Evolutionary conservation across 1,140 invertebrate genomes (phyloP).

Genomic region (Lithobius niger): DNA sequence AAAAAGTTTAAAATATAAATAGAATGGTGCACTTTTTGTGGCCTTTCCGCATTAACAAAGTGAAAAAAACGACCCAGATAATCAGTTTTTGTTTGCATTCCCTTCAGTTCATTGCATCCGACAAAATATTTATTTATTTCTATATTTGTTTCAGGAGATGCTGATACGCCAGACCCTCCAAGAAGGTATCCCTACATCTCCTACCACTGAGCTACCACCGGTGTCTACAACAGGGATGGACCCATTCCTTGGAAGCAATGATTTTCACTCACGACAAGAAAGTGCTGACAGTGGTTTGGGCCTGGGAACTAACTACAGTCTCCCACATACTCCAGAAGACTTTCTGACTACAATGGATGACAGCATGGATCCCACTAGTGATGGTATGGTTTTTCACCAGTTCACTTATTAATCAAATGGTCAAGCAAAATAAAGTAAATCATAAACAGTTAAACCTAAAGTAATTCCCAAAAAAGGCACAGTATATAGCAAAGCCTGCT

Average conservation of each 20-base stretch:
- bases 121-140: constrained; percentile 3
- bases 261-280: constrained; percentile 75
- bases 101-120: too few relatives aligned
- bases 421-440: too few relatives aligned
- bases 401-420: too few relatives aligned
- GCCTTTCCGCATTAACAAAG: too few relatives aligned
- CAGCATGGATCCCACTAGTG: constrained; percentile 44
- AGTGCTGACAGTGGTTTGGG: constrained; percentile 84
- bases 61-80: too few relatives aligned
- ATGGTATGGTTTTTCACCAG: constrained; percentile 2
- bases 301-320: constrained; percentile 61
- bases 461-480: too few relatives aligned
- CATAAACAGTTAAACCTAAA: too few relatives aligned
- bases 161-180: constrained; percentile 45
- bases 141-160: constrained; percentile 42
- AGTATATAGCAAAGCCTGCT: too few relatives aligned
- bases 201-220: constrained; percentile 14
- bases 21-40: too few relatives aligned
- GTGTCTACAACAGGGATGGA: constrained; percentile 40
- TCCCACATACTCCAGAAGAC: constrained; percentile 83
- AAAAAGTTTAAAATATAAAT: too few relatives aligned
- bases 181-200: constrained; percentile 14
- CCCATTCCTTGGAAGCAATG: constrained; percentile 59
- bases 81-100: too few relatives aligned
- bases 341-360: constrained; percentile 78